phyloP scores from a whole-genome alignment of 2,113 vertebrate species.

The Dunckerocampus dactyliophorus region DNA sequence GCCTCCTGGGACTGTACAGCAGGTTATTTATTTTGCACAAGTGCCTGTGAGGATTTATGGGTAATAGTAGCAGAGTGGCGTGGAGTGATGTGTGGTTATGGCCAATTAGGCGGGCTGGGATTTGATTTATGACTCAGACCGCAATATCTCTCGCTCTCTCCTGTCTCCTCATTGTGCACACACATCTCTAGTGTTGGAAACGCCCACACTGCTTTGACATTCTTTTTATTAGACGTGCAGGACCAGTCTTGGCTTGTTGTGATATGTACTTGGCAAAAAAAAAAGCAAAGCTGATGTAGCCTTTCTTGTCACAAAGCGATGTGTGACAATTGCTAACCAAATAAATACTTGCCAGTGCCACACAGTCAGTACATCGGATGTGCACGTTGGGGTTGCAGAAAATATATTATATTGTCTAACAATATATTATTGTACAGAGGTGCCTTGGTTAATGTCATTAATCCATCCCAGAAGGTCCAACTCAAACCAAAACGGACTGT shows the following conservation, averaged over 20 bases:
- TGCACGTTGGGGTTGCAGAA: too few species aligned
- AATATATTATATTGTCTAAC: too few species aligned
- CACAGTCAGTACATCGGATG: too few species aligned
- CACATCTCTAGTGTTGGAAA: conserved; percentile 7
- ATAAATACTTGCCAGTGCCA: too few species aligned
- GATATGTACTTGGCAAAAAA: background rate
- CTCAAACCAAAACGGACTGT: too few species aligned
- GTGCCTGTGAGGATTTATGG: conserved; percentile 46
- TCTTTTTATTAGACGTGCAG: background rate
- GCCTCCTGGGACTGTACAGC: conserved; percentile 16
- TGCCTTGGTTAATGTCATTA: too few species aligned
- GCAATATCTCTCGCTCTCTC: conserved; percentile 22
- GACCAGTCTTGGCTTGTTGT: background rate
- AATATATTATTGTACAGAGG: too few species aligned
- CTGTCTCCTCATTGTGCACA: conserved; percentile 2
- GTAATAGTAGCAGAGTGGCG: conserved; percentile 44
- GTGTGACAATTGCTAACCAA: too few species aligned
- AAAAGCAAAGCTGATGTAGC: background rate
- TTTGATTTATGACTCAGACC: conserved; percentile 51
- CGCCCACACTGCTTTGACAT: background rate
- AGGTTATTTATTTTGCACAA: conserved; percentile 41
- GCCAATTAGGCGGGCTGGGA: conserved; percentile 51
- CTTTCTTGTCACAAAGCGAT: too few species aligned
- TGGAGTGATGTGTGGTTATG: conserved; percentile 57
- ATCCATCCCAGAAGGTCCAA: too few species aligned